phyloP scores from a whole-genome alignment of 2,888 invertebrate genomes.

The Drosophila formosana region DNA sequence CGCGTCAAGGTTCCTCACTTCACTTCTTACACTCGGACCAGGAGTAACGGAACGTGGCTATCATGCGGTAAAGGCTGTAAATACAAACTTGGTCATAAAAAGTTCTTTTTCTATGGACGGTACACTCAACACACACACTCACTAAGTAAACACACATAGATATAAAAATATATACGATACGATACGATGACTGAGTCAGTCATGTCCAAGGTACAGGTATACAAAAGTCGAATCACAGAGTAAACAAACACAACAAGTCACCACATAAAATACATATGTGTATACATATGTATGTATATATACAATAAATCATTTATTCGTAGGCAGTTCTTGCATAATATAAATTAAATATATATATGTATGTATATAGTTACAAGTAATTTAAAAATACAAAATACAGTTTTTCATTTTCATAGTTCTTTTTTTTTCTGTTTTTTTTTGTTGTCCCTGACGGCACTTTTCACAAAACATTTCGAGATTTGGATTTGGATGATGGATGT shows the following conservation, averaged over 20 bases:
- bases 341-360: constrained; percentile 74
- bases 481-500: constrained; percentile 26
- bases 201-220: constrained; percentile 3
- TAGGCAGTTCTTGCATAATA: constrained; percentile 81
- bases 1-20: constrained; percentile 28
- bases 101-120: constrained; percentile 29
- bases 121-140: constrained; percentile 24
- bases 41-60: constrained; percentile 77
- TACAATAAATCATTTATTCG: constrained; percentile 82
- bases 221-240: constrained; percentile 26
- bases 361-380: constrained; percentile 81
- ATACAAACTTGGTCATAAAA: constrained; percentile 64
- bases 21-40: constrained; percentile 74
- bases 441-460: constrained; percentile 66
- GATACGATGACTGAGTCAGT: constrained; percentile 27
- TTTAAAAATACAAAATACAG: constrained; percentile 80
- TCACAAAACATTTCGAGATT: constrained; percentile 60
- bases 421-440: constrained; percentile 29
- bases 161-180: constrained; percentile 10
- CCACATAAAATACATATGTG: constrained; percentile 39
- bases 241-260: constrained; percentile 42
- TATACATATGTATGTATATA: constrained; percentile 56
- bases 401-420: constrained; percentile 75
- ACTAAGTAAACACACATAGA: neutral
- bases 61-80: constrained; percentile 81